Evolutionary conservation across 1,140 invertebrate genomes (phyloP).

Genomic region (Cecropterus lyciades): DNA sequence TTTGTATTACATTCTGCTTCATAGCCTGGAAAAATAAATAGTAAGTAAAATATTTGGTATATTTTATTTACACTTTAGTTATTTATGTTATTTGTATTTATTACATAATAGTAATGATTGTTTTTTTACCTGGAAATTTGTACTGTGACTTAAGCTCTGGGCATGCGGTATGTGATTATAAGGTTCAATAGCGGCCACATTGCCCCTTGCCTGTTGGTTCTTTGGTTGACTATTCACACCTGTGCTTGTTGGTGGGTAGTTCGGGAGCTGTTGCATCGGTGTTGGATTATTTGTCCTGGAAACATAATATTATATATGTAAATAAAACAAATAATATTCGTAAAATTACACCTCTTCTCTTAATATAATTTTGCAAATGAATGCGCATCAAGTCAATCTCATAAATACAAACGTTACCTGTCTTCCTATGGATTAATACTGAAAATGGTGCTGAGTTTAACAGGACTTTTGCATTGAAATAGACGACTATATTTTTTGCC

Average conservation of each 20-base stretch:
- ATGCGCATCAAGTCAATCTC: too few relatives aligned
- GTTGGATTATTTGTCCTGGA: constrained; percentile 73
- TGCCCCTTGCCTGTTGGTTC: constrained; percentile 85
- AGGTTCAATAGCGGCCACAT: constrained; percentile 95
- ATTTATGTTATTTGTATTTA: too few relatives aligned
- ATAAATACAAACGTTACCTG: too few relatives aligned
- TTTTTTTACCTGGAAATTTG: constrained; percentile 77
- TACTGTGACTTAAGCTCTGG: constrained; percentile 84
- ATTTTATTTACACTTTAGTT: too few relatives aligned
- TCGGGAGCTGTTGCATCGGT: constrained; percentile 77
- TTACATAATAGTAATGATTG: too few relatives aligned
- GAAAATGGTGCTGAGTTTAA: too few relatives aligned
- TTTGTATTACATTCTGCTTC: constrained; percentile 81
- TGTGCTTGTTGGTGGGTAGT: constrained; percentile 64
- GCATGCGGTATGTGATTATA: constrained; percentile 93
- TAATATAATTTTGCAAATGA: too few relatives aligned
- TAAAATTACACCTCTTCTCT: too few relatives aligned
- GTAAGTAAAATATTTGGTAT: background rate
- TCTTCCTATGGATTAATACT: too few relatives aligned
- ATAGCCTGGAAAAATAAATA: constrained; percentile 67
- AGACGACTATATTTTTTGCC: too few relatives aligned
- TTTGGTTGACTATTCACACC: constrained; percentile 70
- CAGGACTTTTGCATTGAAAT: too few relatives aligned
- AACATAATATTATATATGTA: constrained; percentile 25
- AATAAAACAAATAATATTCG: constrained; percentile 10